Percentiles rank a stretch among this genome's conserved stretches.
Conservation (phyloP, 1,140 invertebrate species). For the Radopholus similis region DNA sequence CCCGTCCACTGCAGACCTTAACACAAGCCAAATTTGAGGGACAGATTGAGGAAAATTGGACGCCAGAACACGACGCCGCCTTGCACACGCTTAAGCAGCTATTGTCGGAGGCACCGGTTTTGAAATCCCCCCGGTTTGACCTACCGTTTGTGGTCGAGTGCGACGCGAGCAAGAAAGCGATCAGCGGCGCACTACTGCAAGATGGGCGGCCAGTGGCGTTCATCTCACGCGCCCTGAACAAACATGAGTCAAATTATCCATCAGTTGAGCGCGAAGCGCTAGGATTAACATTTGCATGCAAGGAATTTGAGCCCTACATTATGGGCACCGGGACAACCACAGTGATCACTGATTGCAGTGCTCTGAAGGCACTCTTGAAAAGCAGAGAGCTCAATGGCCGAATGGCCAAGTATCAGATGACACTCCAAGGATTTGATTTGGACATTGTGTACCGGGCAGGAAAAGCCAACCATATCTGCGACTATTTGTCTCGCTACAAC, state of each 20-base stretch:
- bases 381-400: not conserved
- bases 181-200: not conserved
- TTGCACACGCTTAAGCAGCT: conserved; percentile 13
- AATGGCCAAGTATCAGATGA: conserved; percentile 21
- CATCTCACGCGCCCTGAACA: conserved; percentile 1
- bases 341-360: conserved; percentile 6
- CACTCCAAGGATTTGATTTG: not conserved
- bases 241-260: conserved; percentile 16
- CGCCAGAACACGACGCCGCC: not conserved
- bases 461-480: conserved; percentile 10
- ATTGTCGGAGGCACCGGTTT: conserved; percentile 1
- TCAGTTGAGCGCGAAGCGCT: conserved; percentile 19
- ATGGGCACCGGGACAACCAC: conserved; percentile 11
- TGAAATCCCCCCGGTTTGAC: conserved; percentile 8
- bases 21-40: not conserved
- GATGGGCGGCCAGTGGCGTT: conserved; percentile 11
- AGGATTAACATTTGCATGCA: conserved; percentile 6
- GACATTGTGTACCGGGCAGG: conserved; percentile 3
- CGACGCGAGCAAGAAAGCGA: conserved; percentile 1
- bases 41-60: conserved; percentile 11
- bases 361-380: not conserved
- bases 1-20: not conserved
- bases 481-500: conserved; percentile 18
- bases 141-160: conserved; percentile 19
- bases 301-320: conserved; percentile 10